These are phyloP conservation scores for Andricus grossulariae DNA, from an alignment of 1,140 invertebrate species.

Conservation along the genomic window DNA sequence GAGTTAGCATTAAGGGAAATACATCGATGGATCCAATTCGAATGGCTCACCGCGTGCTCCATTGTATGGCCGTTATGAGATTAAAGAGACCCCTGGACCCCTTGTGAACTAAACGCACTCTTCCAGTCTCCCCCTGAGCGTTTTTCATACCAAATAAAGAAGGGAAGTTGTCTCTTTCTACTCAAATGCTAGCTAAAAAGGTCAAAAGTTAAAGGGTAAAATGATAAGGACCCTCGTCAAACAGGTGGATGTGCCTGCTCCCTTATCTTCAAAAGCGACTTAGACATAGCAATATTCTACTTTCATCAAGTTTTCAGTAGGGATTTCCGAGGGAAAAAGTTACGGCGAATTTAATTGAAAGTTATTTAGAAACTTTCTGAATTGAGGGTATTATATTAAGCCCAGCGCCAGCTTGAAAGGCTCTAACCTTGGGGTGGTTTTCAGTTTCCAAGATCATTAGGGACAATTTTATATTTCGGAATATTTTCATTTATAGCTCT, in stretches of 20 bases:
- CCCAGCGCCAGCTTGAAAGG: too few species aligned
- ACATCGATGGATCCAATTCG: constrained; percentile 41
- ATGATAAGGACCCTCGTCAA: not conserved
- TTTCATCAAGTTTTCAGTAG: too few species aligned
- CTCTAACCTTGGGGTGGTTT: too few species aligned
- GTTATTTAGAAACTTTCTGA: too few species aligned
- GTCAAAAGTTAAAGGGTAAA: constrained; percentile 55
- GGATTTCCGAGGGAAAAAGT: too few species aligned
- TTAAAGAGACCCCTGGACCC: constrained; percentile 54
- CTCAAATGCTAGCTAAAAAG: constrained; percentile 34
- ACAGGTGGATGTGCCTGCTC: not conserved
- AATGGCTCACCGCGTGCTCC: constrained; percentile 44
- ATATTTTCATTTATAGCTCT: too few species aligned
- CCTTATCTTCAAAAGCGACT: not conserved
- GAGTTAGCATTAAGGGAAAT: constrained; percentile 23
- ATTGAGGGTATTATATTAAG: too few species aligned
- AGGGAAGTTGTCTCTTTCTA: constrained; percentile 13
- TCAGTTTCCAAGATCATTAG: too few species aligned
- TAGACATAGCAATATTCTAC: too few species aligned
- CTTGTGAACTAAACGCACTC: constrained; percentile 42
- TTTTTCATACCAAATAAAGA: constrained; percentile 37
- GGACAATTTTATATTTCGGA: too few species aligned
- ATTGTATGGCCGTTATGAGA: constrained; percentile 54
- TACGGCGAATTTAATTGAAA: too few species aligned
- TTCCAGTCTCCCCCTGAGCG: constrained; percentile 19